Evolutionary conservation across 1,140 invertebrate species (phyloP), one percentile per base, ranked within the genome.

Genomic region (Drosophila rufa): DNA sequence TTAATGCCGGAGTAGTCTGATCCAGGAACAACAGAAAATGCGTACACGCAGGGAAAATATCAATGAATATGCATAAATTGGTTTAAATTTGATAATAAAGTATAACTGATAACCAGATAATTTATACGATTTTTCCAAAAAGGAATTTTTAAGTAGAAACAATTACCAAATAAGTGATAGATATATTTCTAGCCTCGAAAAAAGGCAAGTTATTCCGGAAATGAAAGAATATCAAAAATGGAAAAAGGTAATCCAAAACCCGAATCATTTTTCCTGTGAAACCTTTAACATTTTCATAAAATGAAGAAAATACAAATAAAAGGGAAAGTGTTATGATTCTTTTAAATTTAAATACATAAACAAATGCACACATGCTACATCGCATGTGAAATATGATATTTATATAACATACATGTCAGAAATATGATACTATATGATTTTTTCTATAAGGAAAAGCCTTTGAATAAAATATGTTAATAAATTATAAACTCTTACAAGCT

Each of bases 1-100:
- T 89, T 89, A 89, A 89, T 89, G 82, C 48, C 61, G 75, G 62
- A 73, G 82, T 51, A 64, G 84, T 80, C 65, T 58, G 64, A 12
- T 33, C 17, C 68, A 46, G 62, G 62, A 69, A 68, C 55, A 56
- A 57, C 42, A 60, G 40, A 78, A 55, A 45, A 19, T 45, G 22
- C 57, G 38, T 60, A 59, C 57, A 33, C 56, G n/a, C 38, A 17
- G 51, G 25, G 11, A 43, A 33, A 60, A 43, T 59, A 22, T 38
- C 53, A 55, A 55, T n/a, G 15, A 55, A 55, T 22, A 22, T 22
- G 2, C 19, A 22, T 22, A 22, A 22, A 22, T 22, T 22, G 19
- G 1, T 22, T 22, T 22, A 22, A 22, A 22, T 22, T 22, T 22
- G 19, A 22, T 22, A 40, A 38, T 22, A 3, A 3, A 38, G 19